A percentile compares a stretch with the other conserved stretches of the same genome.
Conservation (phyloP, 92 coral and sea anemone genomes). For the Siderastrea siderea region DNA sequence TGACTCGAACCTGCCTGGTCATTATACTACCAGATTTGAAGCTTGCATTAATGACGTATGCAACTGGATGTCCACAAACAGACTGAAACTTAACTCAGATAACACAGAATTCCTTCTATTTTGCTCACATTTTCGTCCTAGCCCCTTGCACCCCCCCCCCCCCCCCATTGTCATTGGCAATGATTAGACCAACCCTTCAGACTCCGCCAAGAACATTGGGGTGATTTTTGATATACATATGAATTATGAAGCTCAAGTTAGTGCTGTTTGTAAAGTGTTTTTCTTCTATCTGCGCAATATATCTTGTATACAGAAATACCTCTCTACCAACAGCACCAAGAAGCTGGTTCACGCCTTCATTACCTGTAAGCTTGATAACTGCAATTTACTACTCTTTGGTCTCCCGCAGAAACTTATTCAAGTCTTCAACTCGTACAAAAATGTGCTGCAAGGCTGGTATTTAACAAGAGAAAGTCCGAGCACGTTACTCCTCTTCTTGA, state of each 20-base stretch:
- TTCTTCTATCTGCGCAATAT: slow-evolving; percentile 26
- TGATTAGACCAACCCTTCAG: slow-evolving; percentile 5
- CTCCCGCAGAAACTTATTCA: slow-evolving; percentile 18
- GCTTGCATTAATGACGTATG: slow-evolving; percentile 28
- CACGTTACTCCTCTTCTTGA: slow-evolving; percentile 8
- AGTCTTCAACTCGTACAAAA: slow-evolving; percentile 7
- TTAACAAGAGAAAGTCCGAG: slow-evolving; percentile 4
- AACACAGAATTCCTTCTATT: background rate
- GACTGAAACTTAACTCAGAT: slow-evolving; percentile 18
- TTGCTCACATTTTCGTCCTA: background rate
- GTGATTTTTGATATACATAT: background rate
- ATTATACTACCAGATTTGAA: slow-evolving; percentile 8
- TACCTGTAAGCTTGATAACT: background rate
- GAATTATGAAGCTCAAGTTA: slow-evolving; percentile 19
- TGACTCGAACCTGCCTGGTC: background rate
- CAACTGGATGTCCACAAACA: slow-evolving; percentile 40
- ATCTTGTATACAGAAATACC: background rate
- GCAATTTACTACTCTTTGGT: background rate
- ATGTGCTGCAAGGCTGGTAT: slow-evolving; percentile 39
- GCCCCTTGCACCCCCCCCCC: background rate
- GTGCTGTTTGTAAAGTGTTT: slow-evolving; percentile 13
- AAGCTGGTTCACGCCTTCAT: slow-evolving; percentile 19
- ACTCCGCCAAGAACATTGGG: slow-evolving; percentile 11
- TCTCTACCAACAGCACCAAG: background rate
- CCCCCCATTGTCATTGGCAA: background rate